phyloP scores from a whole-genome alignment of 2,113 vertebrate genomes.

The Brachirus orientalis region DNA sequence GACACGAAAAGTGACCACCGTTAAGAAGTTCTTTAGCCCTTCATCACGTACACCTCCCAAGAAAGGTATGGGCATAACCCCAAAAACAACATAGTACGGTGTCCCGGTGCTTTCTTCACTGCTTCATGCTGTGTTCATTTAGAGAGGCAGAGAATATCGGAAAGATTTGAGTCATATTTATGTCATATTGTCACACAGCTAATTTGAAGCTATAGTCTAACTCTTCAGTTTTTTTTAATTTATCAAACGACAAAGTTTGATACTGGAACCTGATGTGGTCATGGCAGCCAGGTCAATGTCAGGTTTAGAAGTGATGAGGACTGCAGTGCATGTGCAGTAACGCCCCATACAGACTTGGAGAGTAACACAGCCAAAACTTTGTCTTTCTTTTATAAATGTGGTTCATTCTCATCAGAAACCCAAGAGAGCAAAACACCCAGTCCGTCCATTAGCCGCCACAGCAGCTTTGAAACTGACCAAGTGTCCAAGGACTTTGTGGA shows the following conservation, averaged over 20 bases:
- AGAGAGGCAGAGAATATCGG: too few relatives aligned
- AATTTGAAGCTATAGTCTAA: too few relatives aligned
- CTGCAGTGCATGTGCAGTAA: too few relatives aligned
- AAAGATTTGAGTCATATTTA: too few relatives aligned
- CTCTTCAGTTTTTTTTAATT: too few relatives aligned
- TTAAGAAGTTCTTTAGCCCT: conserved; percentile 98
- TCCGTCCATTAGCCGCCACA: conserved; percentile 90
- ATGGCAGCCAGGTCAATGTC: too few relatives aligned
- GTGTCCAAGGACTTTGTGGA: conserved; percentile 94
- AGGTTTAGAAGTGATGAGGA: too few relatives aligned
- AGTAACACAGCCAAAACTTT: not conserved
- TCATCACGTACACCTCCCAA: conserved; percentile 91
- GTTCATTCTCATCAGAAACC: conserved; percentile 79
- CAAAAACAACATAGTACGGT: not conserved
- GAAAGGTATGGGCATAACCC: conserved; percentile 85
- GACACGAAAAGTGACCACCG: conserved; percentile 94
- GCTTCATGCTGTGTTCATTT: too few relatives aligned
- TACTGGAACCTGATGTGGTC: too few relatives aligned
- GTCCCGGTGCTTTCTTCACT: not conserved
- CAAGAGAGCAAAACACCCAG: conserved; percentile 91
- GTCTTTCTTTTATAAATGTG: not conserved
- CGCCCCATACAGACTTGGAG: too few relatives aligned
- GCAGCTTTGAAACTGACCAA: conserved; percentile 91
- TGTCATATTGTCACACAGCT: too few relatives aligned
- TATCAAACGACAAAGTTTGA: too few relatives aligned